Evolutionary conservation across 2,797 vertebrate species (phyloP).

Genomic region (Halcyon smyrnensis): DNA sequence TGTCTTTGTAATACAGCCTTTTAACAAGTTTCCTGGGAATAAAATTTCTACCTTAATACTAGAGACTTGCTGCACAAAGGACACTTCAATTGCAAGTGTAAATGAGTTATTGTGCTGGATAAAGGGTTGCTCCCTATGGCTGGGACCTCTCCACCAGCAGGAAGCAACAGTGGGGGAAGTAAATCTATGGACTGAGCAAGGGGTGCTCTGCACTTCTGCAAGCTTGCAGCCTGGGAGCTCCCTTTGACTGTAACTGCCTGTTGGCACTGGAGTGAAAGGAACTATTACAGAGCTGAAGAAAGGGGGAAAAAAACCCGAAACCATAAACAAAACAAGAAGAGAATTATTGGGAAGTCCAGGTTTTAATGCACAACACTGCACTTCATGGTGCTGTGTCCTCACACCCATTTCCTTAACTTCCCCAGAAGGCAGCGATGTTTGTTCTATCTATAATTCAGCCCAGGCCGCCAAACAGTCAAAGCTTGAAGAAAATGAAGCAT

Average conservation of each 20-base stretch:
- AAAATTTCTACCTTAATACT: background rate
- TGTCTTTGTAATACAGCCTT: background rate
- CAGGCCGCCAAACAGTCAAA: background rate
- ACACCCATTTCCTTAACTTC: background rate
- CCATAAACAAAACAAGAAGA: background rate
- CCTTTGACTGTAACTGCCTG: background rate
- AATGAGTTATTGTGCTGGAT: background rate
- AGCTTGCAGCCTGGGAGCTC: background rate
- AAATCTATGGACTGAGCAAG: background rate
- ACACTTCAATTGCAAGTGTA: background rate
- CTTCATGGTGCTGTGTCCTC: background rate
- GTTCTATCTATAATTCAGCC: background rate
- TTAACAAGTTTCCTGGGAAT: background rate
- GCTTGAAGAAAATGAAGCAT: background rate
- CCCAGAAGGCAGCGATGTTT: background rate
- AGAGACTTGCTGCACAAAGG: background rate
- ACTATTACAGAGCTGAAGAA: background rate
- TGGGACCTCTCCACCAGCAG: background rate
- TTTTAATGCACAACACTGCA: background rate
- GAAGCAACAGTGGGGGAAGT: background rate
- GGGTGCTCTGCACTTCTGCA: background rate
- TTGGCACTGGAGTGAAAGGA: background rate
- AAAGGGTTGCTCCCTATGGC: background rate
- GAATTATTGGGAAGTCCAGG: background rate
- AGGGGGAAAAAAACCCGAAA: rapidly evolving